A percentile compares a stretch with the other conserved stretches of the same genome.
phyloP scores from a whole-genome alignment of 2,113 vertebrate species.

The Leucoraja erinaceus region DNA sequence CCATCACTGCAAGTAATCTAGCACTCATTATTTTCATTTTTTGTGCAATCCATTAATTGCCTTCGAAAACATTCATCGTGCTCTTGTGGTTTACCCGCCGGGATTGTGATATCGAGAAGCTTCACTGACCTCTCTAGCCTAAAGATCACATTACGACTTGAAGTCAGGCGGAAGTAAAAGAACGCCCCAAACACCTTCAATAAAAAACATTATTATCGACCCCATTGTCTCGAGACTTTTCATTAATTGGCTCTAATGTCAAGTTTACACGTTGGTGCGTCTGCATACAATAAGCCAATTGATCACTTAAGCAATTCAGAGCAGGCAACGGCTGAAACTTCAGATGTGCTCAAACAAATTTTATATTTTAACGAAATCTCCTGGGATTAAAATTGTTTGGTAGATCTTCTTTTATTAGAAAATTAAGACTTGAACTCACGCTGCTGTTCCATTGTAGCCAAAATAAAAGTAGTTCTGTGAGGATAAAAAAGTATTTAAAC shows the following conservation, averaged over 20 bases:
- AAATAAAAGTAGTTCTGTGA: background rate
- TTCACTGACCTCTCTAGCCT: background rate
- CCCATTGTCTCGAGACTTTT: background rate
- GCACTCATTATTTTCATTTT: background rate
- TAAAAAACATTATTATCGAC: slow-evolving; percentile 21
- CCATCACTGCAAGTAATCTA: background rate
- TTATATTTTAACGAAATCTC: background rate
- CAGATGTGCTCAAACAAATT: background rate
- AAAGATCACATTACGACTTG: slow-evolving; percentile 27
- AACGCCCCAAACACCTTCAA: slow-evolving; percentile 16
- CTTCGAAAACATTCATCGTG: background rate
- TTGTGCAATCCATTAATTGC: background rate
- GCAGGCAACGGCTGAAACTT: background rate
- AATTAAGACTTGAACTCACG: background rate
- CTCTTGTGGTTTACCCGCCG: background rate
- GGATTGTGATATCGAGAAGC: background rate
- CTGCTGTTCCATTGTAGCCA: background rate
- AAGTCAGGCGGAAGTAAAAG: slow-evolving; percentile 28
- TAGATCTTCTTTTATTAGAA: background rate
- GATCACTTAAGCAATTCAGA: slow-evolving; percentile 6
- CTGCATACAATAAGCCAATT: background rate
- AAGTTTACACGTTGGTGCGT: slow-evolving; percentile 21
- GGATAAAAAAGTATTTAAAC: background rate
- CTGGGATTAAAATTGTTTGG: too few species aligned
- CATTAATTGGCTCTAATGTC: slow-evolving; percentile 34